These are phyloP conservation scores for Philonicus albiceps DNA, from an alignment of 2,888 invertebrate species.

Conservation along the genomic window DNA sequence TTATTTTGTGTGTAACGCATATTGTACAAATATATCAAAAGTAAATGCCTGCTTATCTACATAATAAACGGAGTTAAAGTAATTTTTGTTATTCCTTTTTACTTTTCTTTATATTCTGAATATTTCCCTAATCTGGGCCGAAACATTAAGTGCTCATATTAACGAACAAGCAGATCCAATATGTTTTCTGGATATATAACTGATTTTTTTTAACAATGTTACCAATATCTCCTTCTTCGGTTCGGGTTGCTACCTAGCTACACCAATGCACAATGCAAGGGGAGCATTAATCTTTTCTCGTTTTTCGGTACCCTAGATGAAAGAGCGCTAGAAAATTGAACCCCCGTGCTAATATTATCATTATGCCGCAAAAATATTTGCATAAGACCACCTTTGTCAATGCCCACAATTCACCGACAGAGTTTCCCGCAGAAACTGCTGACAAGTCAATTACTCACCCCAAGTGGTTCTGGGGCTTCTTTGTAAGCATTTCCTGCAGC, in stretches of 20 bases:
- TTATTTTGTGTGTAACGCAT: too few relatives aligned
- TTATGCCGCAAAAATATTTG: neutral
- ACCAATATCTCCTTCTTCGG: neutral
- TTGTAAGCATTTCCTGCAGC: neutral
- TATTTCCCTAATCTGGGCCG: too few relatives aligned
- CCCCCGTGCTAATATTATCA: neutral
- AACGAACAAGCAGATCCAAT: too few relatives aligned
- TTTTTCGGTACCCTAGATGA: neutral
- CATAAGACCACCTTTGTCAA: neutral
- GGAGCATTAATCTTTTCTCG: neutral
- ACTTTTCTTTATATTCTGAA: too few relatives aligned
- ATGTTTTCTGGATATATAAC: too few relatives aligned
- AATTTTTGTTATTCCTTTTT: too few relatives aligned
- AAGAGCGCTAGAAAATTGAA: neutral
- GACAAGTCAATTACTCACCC: slow-evolving; percentile 34
- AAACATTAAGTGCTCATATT: too few relatives aligned
- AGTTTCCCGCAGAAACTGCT: neutral
- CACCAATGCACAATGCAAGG: neutral
- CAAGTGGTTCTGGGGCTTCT: neutral
- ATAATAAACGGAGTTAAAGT: too few relatives aligned
- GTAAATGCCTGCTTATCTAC: too few relatives aligned
- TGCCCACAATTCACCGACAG: neutral
- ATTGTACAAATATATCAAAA: too few relatives aligned
- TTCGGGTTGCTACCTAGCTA: neutral
- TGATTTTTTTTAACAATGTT: too few relatives aligned